These are phyloP conservation scores for Phengaris alcon DNA, from an alignment of 2,888 invertebrate genomes.

Conservation along the genomic window DNA sequence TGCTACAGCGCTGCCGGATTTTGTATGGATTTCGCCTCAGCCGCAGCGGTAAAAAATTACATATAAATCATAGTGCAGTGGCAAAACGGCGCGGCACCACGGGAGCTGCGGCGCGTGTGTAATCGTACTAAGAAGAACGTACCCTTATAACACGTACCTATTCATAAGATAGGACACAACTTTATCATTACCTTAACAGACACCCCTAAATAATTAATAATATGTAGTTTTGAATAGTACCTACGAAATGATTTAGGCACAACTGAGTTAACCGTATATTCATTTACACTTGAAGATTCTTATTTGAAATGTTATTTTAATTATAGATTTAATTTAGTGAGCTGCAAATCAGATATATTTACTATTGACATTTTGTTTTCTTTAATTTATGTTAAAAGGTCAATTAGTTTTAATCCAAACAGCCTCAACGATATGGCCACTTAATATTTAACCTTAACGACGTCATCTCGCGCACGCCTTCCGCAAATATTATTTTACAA, in stretches of 20 bases:
- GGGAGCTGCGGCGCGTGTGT: too few species aligned
- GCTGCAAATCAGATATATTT: too few species aligned
- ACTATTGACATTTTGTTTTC: too few species aligned
- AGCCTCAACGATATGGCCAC: constrained; percentile 29
- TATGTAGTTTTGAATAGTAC: not conserved
- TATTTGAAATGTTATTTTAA: not conserved
- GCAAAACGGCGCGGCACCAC: too few species aligned
- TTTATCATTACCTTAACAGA: not conserved
- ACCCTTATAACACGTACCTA: too few species aligned
- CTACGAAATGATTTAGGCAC: not conserved
- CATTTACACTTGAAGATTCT: not conserved
- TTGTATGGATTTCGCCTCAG: too few species aligned
- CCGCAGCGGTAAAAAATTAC: too few species aligned
- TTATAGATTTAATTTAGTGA: not conserved
- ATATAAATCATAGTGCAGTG: too few species aligned
- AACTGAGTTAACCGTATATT: not conserved
- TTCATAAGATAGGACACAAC: not conserved
- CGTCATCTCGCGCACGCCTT: constrained; percentile 61
- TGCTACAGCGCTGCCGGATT: too few species aligned
- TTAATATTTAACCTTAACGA: constrained; percentile 66
- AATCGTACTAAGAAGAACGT: too few species aligned
- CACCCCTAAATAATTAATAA: not conserved
- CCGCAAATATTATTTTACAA: constrained; percentile 62
- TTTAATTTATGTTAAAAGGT: not conserved
- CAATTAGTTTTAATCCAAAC: not conserved